These are phyloP conservation scores for Tenthredo notha DNA, from an alignment of 2,888 invertebrate species.

Conservation along the genomic window DNA sequence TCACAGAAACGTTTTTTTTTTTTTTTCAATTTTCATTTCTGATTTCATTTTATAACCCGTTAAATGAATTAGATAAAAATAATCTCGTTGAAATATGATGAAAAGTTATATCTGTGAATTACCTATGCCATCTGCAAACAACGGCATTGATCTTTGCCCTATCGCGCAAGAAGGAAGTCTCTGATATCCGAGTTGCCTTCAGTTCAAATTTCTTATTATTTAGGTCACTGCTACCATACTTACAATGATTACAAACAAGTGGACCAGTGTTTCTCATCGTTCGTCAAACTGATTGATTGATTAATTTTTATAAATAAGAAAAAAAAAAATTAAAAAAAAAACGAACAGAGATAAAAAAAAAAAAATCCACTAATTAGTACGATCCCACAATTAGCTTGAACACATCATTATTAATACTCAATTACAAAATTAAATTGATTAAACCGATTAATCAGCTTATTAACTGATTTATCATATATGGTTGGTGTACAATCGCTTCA, in stretches of 20 bases:
- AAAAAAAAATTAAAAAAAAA: background rate
- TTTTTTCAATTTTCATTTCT: background rate
- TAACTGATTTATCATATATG: background rate
- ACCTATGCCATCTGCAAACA: constrained; percentile 29
- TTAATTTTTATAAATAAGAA: background rate
- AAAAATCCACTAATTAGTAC: background rate
- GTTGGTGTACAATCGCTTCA: background rate
- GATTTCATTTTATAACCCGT: background rate
- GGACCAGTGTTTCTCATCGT: constrained; percentile 22
- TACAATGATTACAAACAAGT: background rate
- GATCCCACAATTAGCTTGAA: background rate
- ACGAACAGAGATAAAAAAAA: background rate
- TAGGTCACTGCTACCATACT: constrained; percentile 10
- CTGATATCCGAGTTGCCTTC: constrained; percentile 40
- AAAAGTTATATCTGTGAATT: background rate
- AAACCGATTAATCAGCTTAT: constrained; percentile 1
- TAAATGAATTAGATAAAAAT: background rate
- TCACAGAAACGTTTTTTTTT: background rate
- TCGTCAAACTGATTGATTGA: background rate
- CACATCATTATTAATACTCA: background rate
- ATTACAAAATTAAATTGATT: background rate
- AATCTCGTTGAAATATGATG: background rate
- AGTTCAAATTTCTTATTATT: constrained; percentile 21
- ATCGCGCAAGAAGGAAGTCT: constrained; percentile 38
- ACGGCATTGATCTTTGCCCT: constrained; percentile 36